Evolutionary conservation across 1,140 invertebrate genomes (phyloP).

Genomic region (Palaemon carinicauda): DNA sequence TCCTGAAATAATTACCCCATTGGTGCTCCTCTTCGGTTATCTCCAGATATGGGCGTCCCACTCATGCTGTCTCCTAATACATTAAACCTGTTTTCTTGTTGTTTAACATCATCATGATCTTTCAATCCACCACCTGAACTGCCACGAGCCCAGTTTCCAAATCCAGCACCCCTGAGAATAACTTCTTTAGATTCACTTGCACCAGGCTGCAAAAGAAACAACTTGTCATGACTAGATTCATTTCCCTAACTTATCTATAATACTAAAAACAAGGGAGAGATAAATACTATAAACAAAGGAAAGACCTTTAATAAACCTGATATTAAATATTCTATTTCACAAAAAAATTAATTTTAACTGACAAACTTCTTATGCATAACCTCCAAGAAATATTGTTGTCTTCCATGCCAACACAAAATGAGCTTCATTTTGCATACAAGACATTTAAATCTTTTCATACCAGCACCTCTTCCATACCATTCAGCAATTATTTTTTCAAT

Average conservation of each 20-base stretch:
- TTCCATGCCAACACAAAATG: too few relatives aligned
- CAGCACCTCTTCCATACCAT: too few relatives aligned
- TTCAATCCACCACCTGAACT: constrained; percentile 52
- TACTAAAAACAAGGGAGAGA: neutral
- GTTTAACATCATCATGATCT: constrained; percentile 46
- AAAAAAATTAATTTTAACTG: too few relatives aligned
- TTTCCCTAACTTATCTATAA: neutral
- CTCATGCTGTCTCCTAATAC: constrained; percentile 23
- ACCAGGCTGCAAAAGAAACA: constrained; percentile 22
- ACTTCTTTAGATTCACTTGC: constrained; percentile 18
- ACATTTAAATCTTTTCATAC: too few relatives aligned
- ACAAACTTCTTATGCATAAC: too few relatives aligned
- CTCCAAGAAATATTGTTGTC: too few relatives aligned
- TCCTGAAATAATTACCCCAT: constrained; percentile 38
- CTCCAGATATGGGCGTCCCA: neutral
- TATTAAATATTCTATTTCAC: too few relatives aligned
- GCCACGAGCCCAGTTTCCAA: constrained; percentile 44
- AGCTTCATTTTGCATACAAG: too few relatives aligned
- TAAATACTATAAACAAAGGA: too few relatives aligned
- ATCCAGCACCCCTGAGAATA: constrained; percentile 27
- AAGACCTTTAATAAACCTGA: too few relatives aligned
- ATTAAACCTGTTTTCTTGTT: constrained; percentile 42
- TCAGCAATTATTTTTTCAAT: too few relatives aligned
- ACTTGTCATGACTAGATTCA: neutral
- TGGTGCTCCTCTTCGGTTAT: constrained; percentile 29